Percentiles rank a stretch among this genome's conserved stretches.
Evolutionary conservation across 2,797 vertebrate genomes (phyloP).

Genomic region (Cephalopachus bancanus): DNA sequence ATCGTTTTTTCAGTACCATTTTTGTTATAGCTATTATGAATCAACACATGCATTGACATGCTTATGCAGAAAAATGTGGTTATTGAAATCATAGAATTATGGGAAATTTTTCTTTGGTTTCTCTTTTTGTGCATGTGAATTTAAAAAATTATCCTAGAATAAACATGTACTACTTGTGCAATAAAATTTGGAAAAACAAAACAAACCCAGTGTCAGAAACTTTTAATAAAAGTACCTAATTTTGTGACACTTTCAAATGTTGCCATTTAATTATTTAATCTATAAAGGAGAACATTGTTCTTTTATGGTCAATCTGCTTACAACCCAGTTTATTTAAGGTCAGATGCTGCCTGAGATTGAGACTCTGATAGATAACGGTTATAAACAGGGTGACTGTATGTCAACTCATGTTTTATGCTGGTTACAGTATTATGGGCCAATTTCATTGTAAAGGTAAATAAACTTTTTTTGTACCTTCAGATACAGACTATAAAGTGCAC

Average conservation of each 20-base stretch:
- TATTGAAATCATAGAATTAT: background rate
- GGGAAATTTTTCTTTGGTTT: background rate
- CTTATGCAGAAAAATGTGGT: background rate
- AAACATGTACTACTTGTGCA: background rate
- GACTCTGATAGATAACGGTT: background rate
- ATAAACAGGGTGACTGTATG: background rate
- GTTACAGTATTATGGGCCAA: no score
- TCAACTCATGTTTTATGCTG: background rate
- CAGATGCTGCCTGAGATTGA: background rate
- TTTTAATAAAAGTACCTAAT: conserved; percentile 38
- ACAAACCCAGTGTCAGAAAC: background rate
- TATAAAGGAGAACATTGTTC: background rate
- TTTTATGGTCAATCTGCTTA: conserved; percentile 6
- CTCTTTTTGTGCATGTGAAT: conserved; percentile 14
- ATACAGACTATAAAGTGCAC: no score
- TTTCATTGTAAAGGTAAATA: no score
- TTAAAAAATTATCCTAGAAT: background rate
- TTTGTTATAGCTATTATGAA: background rate
- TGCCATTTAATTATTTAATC: conserved; percentile 23
- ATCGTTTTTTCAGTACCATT: background rate
- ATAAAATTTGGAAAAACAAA: background rate
- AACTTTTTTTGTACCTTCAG: no score
- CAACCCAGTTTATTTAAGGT: conserved; percentile 2
- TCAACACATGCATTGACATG: background rate
- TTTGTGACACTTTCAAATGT: background rate